These are phyloP conservation scores for Boleophthalmus pectinirostris DNA, from an alignment of 2,113 vertebrate species.

Conservation along the genomic window DNA sequence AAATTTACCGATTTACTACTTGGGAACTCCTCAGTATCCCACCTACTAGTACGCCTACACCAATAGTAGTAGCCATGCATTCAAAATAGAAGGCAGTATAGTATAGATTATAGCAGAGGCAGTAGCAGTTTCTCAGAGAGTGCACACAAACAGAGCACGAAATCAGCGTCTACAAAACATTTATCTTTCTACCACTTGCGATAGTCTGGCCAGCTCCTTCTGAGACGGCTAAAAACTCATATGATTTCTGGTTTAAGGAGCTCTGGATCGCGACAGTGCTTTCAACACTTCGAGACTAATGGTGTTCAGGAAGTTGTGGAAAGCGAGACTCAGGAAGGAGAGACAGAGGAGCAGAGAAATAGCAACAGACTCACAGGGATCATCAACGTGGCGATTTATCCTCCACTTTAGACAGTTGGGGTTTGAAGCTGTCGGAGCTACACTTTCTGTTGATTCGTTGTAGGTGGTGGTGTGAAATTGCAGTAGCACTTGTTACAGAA, in stretches of 20 bases:
- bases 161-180: neutral
- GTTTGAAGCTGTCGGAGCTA: constrained; percentile 42
- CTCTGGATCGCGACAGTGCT: constrained; percentile 54
- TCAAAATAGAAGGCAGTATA: neutral
- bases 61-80: neutral
- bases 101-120: neutral
- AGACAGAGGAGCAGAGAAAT: constrained; percentile 43
- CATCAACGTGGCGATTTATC: constrained; percentile 69
- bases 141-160: neutral
- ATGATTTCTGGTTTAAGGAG: constrained; percentile 61
- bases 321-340: constrained; percentile 52
- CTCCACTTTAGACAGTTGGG: constrained; percentile 59
- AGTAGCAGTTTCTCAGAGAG: neutral
- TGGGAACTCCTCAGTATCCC: too few relatives aligned
- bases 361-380: constrained; percentile 55
- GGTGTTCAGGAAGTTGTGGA: constrained; percentile 68
- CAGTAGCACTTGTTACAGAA: constrained; percentile 14
- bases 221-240: constrained; percentile 37
- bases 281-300: constrained; percentile 72
- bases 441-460: constrained; percentile 53
- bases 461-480: constrained; percentile 20
- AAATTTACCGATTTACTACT: too few relatives aligned
- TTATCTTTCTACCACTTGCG: constrained; percentile 41
- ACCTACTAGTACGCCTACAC: too few relatives aligned
- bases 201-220: constrained; percentile 32